These are phyloP conservation scores for Brienomyrus longianalis DNA, from an alignment of 2,113 vertebrate genomes.

Conservation along the genomic window DNA sequence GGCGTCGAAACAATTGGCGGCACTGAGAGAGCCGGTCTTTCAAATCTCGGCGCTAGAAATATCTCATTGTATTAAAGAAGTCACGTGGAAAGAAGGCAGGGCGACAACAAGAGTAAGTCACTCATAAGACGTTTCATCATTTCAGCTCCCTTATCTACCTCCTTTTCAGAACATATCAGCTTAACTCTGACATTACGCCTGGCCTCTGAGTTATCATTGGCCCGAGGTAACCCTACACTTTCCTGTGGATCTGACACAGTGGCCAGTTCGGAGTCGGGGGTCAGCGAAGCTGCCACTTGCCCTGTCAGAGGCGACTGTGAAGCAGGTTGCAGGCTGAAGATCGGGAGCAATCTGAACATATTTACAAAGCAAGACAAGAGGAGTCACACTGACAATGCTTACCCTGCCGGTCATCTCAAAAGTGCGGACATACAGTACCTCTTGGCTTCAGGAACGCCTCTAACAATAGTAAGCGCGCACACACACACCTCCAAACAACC, in stretches of 20 bases:
- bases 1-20: not conserved
- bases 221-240: conserved; percentile 53
- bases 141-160: not conserved
- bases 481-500: not conserved
- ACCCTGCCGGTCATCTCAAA: conserved; percentile 1
- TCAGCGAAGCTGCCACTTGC: conserved; percentile 58
- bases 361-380: conserved; percentile 21
- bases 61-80: not conserved
- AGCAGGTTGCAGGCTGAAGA: conserved; percentile 43
- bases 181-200: conserved; percentile 8
- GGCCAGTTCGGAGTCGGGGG: conserved; percentile 52
- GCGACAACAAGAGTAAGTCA: not conserved
- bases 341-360: conserved; percentile 27
- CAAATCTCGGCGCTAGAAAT: not conserved
- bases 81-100: not conserved
- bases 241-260: conserved; percentile 67
- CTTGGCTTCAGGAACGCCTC: not conserved
- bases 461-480: not conserved
- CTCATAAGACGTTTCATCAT: not conserved
- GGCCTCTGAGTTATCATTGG: not conserved
- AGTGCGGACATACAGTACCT: not conserved
- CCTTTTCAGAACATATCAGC: not conserved
- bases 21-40: not conserved
- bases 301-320: conserved; percentile 57
- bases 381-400: conserved; percentile 3